phyloP scores from a whole-genome alignment of 1,140 invertebrate genomes.

The Drosophila tristis region DNA sequence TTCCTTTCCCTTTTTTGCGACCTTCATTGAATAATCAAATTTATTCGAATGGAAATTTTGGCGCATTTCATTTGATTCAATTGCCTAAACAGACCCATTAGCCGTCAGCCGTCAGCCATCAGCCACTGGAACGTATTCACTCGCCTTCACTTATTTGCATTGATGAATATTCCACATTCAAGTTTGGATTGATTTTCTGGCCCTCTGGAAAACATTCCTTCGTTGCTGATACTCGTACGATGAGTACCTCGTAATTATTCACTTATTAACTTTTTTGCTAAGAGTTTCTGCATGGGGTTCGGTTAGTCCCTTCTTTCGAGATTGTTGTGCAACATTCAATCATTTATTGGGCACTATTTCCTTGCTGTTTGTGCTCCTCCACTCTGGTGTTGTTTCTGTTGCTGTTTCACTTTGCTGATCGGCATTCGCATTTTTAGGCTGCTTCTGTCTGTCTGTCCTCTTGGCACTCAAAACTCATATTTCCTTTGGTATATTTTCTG shows the following conservation, averaged over 20 bases:
- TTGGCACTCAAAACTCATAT: too few species aligned
- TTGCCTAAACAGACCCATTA: conserved; percentile 3
- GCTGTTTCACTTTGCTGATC: too few species aligned
- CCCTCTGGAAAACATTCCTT: not conserved
- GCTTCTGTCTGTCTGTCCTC: too few species aligned
- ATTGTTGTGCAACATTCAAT: too few species aligned
- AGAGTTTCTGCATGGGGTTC: not conserved
- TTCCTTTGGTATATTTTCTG: too few species aligned
- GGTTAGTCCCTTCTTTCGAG: too few species aligned
- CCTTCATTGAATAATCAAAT: conserved; percentile 25
- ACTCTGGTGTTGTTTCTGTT: too few species aligned
- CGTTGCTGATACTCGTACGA: not conserved
- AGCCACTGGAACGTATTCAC: too few species aligned
- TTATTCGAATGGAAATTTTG: conserved; percentile 32
- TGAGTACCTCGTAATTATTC: conserved; percentile 10
- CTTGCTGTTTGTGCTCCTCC: too few species aligned
- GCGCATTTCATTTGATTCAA: conserved; percentile 23
- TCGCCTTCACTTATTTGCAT: conserved; percentile 23
- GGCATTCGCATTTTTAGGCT: too few species aligned
- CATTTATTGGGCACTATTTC: too few species aligned
- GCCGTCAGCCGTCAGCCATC: too few species aligned
- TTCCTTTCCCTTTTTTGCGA: not conserved
- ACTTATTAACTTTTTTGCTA: conserved; percentile 11
- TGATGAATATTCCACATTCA: conserved; percentile 37
- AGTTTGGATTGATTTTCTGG: conserved; percentile 6